Conservation (phyloP, 2,797 vertebrate species). For the Microctenopoma steveboyesi region DNA sequence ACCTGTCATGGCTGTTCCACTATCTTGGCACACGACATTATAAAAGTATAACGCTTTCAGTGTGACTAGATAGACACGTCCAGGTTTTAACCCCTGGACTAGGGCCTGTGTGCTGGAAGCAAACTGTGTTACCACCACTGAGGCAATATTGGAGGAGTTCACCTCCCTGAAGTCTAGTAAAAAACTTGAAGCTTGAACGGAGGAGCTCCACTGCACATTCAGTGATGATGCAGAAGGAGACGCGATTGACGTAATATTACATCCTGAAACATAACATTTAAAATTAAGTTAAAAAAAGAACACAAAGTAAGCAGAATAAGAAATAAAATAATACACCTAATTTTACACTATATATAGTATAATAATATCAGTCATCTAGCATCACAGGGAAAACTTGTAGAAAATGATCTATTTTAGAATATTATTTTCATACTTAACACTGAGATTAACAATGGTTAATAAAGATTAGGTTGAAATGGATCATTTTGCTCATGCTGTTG, state of each 20-base stretch:
- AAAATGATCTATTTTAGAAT: background rate
- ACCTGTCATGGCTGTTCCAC: constrained; percentile 75
- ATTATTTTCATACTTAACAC: background rate
- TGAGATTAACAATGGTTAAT: background rate
- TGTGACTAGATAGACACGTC: constrained; percentile 75
- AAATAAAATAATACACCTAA: background rate
- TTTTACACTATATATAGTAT: background rate
- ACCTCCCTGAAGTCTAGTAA: constrained; percentile 73
- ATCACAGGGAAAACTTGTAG: background rate
- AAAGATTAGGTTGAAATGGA: background rate
- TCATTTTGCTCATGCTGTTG: background rate
- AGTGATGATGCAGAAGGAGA: constrained; percentile 80
- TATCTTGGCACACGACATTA: constrained; percentile 47
- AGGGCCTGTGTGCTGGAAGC: constrained; percentile 49
- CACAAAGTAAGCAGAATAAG: background rate
- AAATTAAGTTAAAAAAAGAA: background rate
- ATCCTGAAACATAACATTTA: constrained; percentile 62
- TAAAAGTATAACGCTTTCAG: constrained; percentile 68
- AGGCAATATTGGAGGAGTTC: constrained; percentile 67
- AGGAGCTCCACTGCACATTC: constrained; percentile 71
- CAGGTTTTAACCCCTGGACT: constrained; percentile 79
- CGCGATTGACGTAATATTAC: constrained; percentile 72
- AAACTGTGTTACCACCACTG: constrained; percentile 55
- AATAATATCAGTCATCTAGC: too few relatives aligned
- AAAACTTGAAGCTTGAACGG: constrained; percentile 59